These are phyloP conservation scores for Galaxias olidus DNA, from an alignment of 2,797 vertebrate genomes.

Conservation along the genomic window DNA sequence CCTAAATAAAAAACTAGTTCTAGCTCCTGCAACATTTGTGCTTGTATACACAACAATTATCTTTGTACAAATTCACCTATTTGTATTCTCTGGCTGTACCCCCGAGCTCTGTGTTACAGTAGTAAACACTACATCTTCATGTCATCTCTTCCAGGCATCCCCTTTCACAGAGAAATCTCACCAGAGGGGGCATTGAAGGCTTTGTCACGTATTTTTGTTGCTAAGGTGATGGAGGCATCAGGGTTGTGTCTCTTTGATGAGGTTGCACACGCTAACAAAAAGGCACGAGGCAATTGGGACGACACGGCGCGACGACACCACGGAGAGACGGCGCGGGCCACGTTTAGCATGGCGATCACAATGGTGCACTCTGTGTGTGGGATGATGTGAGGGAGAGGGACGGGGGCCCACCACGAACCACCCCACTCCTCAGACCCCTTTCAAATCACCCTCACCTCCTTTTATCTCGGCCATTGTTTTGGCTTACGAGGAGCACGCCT, in stretches of 20 bases:
- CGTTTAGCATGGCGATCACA: not conserved
- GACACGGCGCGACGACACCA: slow-evolving; percentile 21
- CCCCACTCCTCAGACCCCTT: slow-evolving; percentile 14
- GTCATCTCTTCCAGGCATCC: slow-evolving; percentile 1
- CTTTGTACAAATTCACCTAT: slow-evolving; percentile 57
- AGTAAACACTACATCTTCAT: not conserved
- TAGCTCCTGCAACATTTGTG: slow-evolving; percentile 64
- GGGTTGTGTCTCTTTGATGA: slow-evolving; percentile 22
- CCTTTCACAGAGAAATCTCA: slow-evolving; percentile 5
- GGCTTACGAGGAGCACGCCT: slow-evolving; percentile 45
- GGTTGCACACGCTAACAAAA: slow-evolving; percentile 21
- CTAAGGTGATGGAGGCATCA: slow-evolving; percentile 9
- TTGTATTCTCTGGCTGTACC: slow-evolving; percentile 3
- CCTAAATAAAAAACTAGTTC: slow-evolving; percentile 60
- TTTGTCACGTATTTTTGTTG: not conserved
- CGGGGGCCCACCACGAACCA: slow-evolving; percentile 12
- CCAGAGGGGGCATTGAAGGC: slow-evolving; percentile 4
- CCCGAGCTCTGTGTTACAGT: slow-evolving; percentile 5
- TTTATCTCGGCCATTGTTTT: slow-evolving; percentile 53
- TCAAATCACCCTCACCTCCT: slow-evolving; percentile 34
- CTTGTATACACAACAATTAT: slow-evolving; percentile 61
- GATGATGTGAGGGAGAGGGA: slow-evolving; percentile 1
- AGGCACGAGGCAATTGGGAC: slow-evolving; percentile 26
- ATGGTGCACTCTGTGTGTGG: not conserved
- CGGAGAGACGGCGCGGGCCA: slow-evolving; percentile 6